Evolutionary conservation across 2,888 invertebrate genomes (phyloP).

Genomic region (Lepidocyrtinus sp.): DNA sequence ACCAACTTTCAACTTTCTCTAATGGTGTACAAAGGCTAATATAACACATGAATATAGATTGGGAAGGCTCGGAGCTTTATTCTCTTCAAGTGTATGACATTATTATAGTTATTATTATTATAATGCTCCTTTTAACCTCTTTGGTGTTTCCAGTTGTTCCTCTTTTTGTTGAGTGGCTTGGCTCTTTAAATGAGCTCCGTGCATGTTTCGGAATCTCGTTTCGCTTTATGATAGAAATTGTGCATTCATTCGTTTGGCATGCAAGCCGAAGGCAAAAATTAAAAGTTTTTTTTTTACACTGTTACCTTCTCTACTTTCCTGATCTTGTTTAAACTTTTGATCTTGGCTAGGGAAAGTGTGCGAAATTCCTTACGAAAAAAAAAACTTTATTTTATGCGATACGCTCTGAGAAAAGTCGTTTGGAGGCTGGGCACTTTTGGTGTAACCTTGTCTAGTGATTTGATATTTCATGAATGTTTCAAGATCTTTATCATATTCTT

Average conservation of each 20-base stretch:
- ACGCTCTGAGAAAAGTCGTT: slow-evolving; percentile 16
- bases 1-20: too few relatives aligned
- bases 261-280: slow-evolving; percentile 56
- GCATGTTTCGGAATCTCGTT: slow-evolving; percentile 43
- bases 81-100: not conserved
- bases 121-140: not conserved
- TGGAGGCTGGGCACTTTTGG: not conserved
- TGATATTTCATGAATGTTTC: slow-evolving; percentile 38
- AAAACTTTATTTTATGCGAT: too few relatives aligned
- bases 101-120: slow-evolving; percentile 15
- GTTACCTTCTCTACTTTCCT: slow-evolving; percentile 17
- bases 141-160: not conserved
- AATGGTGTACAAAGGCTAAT: slow-evolving; percentile 8
- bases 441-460: slow-evolving; percentile 41
- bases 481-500: slow-evolving; percentile 33
- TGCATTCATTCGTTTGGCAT: slow-evolving; percentile 51
- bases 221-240: slow-evolving; percentile 47
- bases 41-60: slow-evolving; percentile 14
- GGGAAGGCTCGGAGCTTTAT: not conserved
- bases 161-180: not conserved
- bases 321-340: slow-evolving; percentile 39
- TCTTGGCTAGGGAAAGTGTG: slow-evolving; percentile 35
- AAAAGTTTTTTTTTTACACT: slow-evolving; percentile 32
- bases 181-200: slow-evolving; percentile 24
- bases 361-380: too few relatives aligned